These are phyloP conservation scores for Holcopasites calliopsidis DNA, from an alignment of 1,140 invertebrate genomes.

Conservation along the genomic window DNA sequence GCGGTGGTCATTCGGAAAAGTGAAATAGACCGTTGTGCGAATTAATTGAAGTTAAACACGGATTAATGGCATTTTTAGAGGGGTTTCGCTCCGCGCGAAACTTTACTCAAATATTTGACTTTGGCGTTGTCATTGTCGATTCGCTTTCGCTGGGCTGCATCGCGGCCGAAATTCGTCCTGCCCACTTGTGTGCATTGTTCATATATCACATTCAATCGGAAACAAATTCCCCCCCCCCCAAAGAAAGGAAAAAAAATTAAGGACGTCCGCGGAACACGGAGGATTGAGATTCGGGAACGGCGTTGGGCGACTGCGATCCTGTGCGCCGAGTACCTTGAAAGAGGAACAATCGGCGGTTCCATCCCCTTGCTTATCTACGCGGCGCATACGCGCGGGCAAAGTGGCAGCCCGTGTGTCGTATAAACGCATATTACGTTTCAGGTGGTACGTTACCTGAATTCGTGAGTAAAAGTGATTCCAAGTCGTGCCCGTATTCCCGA, in stretches of 20 bases:
- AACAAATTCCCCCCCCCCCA: too few relatives aligned
- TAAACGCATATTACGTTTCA: constrained; percentile 49
- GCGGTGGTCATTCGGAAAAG: neutral
- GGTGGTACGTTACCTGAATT: constrained; percentile 48
- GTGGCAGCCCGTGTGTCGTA: constrained; percentile 15
- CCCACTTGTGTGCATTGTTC: constrained; percentile 29
- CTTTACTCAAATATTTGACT: constrained; percentile 60
- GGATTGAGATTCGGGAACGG: neutral
- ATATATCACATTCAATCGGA: neutral
- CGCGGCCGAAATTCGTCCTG: constrained; percentile 18
- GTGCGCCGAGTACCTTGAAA: constrained; percentile 8
- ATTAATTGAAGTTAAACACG: constrained; percentile 62
- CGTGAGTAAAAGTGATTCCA: constrained; percentile 46
- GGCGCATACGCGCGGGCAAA: constrained; percentile 17
- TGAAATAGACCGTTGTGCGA: constrained; percentile 32
- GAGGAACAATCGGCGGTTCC: constrained; percentile 49
- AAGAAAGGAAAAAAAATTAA: too few relatives aligned
- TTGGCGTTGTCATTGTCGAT: constrained; percentile 54
- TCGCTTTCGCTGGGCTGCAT: constrained; percentile 41
- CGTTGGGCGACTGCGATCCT: constrained; percentile 5
- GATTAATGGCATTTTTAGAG: constrained; percentile 59
- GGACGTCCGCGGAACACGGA: neutral
- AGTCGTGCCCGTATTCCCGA: constrained; percentile 27
- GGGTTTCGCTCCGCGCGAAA: constrained; percentile 20
- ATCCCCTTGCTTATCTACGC: constrained; percentile 48